Conservation (phyloP, 2,113 vertebrate genomes). For the Pimephales promelas region DNA sequence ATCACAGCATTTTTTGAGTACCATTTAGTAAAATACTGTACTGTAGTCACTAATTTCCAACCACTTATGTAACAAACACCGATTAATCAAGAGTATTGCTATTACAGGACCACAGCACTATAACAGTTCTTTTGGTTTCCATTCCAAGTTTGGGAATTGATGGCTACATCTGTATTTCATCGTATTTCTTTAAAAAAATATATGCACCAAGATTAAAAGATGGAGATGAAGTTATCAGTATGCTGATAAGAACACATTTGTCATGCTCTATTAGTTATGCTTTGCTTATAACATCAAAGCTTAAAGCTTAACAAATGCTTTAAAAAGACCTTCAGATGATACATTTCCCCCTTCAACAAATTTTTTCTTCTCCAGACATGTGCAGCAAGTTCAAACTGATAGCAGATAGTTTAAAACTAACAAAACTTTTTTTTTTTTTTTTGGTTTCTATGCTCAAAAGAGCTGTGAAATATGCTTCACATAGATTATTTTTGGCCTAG, state of each 20-base stretch:
- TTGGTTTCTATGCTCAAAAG: conserved; percentile 12
- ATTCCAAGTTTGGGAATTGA: not conserved
- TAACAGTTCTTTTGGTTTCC: conserved; percentile 18
- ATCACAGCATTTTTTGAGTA: not conserved
- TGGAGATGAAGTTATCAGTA: conserved; percentile 5
- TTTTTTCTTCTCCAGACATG: conserved; percentile 4
- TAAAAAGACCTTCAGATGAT: conserved; percentile 27
- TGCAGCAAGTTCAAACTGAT: conserved; percentile 23
- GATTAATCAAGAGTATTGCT: conserved; percentile 13
- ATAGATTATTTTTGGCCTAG: conserved; percentile 61
- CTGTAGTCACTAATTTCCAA: not conserved
- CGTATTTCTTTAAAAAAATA: conserved; percentile 5
- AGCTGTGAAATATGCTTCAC: conserved; percentile 46
- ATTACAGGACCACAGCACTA: not conserved
- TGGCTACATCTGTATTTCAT: conserved; percentile 29
- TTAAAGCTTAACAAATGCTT: conserved; percentile 24
- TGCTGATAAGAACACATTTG: conserved; percentile 26
- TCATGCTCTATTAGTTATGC: conserved; percentile 28
- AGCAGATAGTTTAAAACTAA: not conserved
- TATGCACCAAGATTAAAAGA: conserved; percentile 8
- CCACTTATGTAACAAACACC: not conserved
- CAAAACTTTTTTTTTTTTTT: not conserved
- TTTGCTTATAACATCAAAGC: conserved; percentile 28
- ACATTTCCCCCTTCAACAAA: not conserved
- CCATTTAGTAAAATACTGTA: not conserved